Conservation (phyloP, 30 jellyfish, hydroid and myxozoan genomes). For the Rhopilema esculentum region DNA sequence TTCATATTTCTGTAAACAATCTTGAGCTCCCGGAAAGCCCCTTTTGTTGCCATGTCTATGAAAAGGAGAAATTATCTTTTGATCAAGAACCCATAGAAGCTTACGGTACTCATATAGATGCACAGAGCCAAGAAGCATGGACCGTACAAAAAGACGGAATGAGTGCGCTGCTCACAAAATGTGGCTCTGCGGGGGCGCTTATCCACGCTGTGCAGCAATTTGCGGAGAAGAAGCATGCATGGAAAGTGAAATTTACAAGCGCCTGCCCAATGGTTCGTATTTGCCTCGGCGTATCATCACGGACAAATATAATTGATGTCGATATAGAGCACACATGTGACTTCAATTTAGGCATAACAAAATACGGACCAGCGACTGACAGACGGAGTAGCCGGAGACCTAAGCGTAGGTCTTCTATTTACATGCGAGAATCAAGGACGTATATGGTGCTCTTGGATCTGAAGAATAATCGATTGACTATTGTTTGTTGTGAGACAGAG, state of each 20-base stretch:
- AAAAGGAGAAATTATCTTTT: conserved; percentile 63
- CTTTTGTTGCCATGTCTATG: conserved; percentile 74
- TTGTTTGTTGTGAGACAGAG: conserved; percentile 74
- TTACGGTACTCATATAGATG: conserved; percentile 57
- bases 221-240: conserved; percentile 63
- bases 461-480: conserved; percentile 64
- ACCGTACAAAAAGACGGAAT: conserved; percentile 61
- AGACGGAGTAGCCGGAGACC: conserved; percentile 58
- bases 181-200: conserved; percentile 78
- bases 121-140: conserved; percentile 76
- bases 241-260: conserved; percentile 72
- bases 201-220: conserved; percentile 74
- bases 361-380: conserved; percentile 67
- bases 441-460: conserved; percentile 65
- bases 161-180: conserved; percentile 59
- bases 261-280: conserved; percentile 79
- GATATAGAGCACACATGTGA: conserved; percentile 75
- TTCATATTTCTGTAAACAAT: conserved; percentile 56
- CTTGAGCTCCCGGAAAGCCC: conserved; percentile 78
- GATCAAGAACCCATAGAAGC: conserved; percentile 72
- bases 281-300: conserved; percentile 72
- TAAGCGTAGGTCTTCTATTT: conserved; percentile 66
- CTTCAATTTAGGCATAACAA: conserved; percentile 68
- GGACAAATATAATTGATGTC: conserved; percentile 70
- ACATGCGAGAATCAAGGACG: conserved; percentile 71